Evolutionary conservation across 2,113 vertebrate genomes (phyloP), one percentile per base, ranked within the genome.

Genomic region (Cephalopterus ornatus): DNA sequence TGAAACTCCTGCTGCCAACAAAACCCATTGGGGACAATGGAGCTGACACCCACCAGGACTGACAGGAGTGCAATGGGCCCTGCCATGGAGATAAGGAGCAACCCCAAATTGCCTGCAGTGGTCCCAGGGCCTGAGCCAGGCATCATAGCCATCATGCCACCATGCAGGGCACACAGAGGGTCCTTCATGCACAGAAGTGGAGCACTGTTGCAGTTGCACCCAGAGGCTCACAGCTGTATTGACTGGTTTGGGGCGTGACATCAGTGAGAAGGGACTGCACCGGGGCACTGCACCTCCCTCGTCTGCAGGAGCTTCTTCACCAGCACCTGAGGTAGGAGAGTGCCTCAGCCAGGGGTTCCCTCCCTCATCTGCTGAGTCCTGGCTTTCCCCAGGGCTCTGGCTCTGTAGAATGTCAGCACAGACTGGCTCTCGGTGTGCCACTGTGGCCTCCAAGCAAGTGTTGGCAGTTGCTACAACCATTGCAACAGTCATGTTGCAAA

Each of bases 131-230:
- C 62, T 61, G 55, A 37, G 27, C 9, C 20, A 42, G 58, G n/a
- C 16, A 5, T 24, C 3, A 17, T 13, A n/a, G 35, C 39, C 28
- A 6, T 16, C 0, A 0, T 68, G 70, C 30, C 3, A 0, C 50
- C n/a, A 3, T 0, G 7, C 24, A 30, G 32, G 11, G 63, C 30
- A 27, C 0, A 0, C n/a, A 10, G 22, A 7, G 28, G 14, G 4
- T 7, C 21, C 58, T 35, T 12, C 8, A 11, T 0, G 50, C 32
- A 14, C 27, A 39, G 17, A 22, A 56, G 18, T 3, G 7, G 9
- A 44, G 13, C 0, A 0, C 10, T 15, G 30, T 5, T 35, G 6
- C 0, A 2, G n/a, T 15, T 58, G 53, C 12, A 33, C 17, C 47
- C 39, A 15, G 39, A 61, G 55, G 37, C 32, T 85, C 24, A 5